A percentile compares a stretch with the other conserved stretches of the same genome.
phyloP scores from a whole-genome alignment of 2,113 vertebrate species.

The Dicrurus megarhynchus region DNA sequence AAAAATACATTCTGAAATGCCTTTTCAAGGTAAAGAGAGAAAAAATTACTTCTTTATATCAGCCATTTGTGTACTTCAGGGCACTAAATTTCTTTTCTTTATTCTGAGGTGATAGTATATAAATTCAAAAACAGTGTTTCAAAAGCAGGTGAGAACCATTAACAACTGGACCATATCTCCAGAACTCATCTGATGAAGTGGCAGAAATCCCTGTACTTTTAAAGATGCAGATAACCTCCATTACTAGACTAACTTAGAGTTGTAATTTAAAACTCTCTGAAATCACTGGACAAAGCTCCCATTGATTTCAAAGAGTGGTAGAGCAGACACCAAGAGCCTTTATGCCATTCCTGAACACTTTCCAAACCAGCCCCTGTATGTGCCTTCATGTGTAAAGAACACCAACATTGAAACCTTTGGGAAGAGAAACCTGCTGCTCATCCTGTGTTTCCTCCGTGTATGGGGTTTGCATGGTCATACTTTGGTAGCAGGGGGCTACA shows the following conservation, averaged over 20 bases:
- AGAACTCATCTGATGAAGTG: not conserved
- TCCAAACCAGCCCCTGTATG: accelerated
- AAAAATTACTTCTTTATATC: not conserved
- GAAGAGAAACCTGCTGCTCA: not conserved
- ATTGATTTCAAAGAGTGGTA: not conserved
- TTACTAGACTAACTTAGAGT: not conserved
- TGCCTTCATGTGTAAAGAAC: not conserved
- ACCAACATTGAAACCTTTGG: not conserved
- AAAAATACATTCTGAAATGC: not conserved
- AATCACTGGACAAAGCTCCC: not conserved
- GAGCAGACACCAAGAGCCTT: not conserved
- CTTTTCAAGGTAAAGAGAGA: not conserved
- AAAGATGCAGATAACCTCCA: not conserved
- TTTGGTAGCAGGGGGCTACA: not conserved
- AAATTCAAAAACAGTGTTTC: not conserved
- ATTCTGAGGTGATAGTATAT: not conserved
- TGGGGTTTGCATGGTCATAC: not conserved
- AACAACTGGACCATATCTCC: not conserved
- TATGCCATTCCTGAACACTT: not conserved
- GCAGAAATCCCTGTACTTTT: not conserved
- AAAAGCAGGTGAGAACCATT: not conserved
- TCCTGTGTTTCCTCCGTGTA: not conserved
- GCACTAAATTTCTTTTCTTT: not conserved
- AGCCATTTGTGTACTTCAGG: not conserved
- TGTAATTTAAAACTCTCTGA: not conserved